Percentiles rank a stretch among this genome's conserved stretches.
These are phyloP conservation scores for Rhizoglyphus robini DNA, from an alignment of 1,140 invertebrate species.

Conservation along the genomic window DNA sequence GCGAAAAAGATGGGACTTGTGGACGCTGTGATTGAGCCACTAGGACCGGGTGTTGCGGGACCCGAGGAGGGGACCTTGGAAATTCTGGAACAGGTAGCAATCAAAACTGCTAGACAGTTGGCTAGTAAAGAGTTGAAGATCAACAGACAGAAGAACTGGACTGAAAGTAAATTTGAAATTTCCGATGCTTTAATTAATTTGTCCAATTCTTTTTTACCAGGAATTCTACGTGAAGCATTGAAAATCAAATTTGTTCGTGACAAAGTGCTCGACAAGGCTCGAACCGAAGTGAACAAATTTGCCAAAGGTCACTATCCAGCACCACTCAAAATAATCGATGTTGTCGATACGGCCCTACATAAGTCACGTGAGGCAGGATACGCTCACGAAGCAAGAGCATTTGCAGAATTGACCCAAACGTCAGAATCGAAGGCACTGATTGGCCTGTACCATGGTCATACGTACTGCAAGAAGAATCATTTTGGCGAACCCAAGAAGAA, in stretches of 20 bases:
- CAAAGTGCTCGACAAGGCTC: slow-evolving; percentile 78
- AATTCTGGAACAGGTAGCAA: slow-evolving; percentile 80
- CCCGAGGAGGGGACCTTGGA: slow-evolving; percentile 55
- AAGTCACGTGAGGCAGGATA: slow-evolving; percentile 64
- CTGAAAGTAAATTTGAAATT: slow-evolving; percentile 8
- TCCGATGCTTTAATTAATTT: too few species aligned
- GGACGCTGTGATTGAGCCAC: slow-evolving; percentile 69
- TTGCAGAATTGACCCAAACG: slow-evolving; percentile 79
- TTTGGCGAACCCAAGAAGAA: slow-evolving; percentile 67
- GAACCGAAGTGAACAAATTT: slow-evolving; percentile 76
- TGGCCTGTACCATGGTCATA: slow-evolving; percentile 87
- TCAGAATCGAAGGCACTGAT: slow-evolving; percentile 80
- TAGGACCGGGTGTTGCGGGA: slow-evolving; percentile 59
- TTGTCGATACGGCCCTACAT: slow-evolving; percentile 72
- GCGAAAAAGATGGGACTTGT: slow-evolving; percentile 91
- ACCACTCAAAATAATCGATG: slow-evolving; percentile 67
- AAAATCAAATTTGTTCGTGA: slow-evolving; percentile 66
- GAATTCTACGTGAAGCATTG: slow-evolving; percentile 50
- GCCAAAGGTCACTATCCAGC: slow-evolving; percentile 90
- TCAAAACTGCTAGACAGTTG: slow-evolving; percentile 66
- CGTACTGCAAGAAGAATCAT: slow-evolving; percentile 92
- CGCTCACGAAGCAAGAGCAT: slow-evolving; percentile 71
- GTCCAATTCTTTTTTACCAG: slow-evolving; percentile 25
- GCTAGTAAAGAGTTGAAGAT: slow-evolving; percentile 59
- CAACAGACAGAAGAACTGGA: slow-evolving; percentile 51